Evolutionary conservation across 2,888 invertebrate genomes (phyloP).

Genomic region (Falcaria lacertinaria): DNA sequence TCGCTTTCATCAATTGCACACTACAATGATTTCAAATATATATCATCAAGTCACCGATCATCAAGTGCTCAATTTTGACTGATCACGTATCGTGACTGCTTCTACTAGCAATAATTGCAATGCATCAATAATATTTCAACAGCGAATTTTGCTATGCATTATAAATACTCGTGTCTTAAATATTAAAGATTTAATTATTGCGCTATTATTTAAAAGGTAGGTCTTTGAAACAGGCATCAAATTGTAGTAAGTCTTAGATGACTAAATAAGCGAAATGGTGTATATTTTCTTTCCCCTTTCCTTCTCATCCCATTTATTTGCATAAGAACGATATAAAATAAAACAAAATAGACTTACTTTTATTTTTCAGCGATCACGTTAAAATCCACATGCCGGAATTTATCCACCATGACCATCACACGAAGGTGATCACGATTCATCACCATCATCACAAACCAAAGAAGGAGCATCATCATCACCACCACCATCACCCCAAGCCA

Average conservation of each 20-base stretch:
- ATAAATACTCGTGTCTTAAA: too few species aligned
- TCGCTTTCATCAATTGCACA: neutral
- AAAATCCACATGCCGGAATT: conserved; percentile 80
- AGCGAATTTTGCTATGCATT: neutral
- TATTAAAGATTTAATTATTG: too few species aligned
- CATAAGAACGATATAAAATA: too few species aligned
- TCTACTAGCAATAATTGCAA: neutral
- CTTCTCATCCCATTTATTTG: too few species aligned
- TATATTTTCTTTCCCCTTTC: too few species aligned
- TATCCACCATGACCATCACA: conserved; percentile 80
- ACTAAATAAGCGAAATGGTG: too few species aligned
- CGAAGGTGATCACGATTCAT: conserved; percentile 80
- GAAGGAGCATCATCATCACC: conserved; percentile 67
- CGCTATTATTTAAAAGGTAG: too few species aligned
- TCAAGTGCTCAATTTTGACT: neutral
- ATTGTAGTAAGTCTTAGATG: too few species aligned
- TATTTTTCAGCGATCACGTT: conserved; percentile 75
- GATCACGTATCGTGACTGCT: neutral
- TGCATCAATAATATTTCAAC: neutral
- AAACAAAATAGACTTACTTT: too few species aligned
- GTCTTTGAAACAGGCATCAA: too few species aligned
- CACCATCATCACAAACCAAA: conserved; percentile 73
- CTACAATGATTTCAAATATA: too few species aligned
- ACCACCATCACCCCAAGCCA: conserved; percentile 44
- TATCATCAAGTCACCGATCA: too few species aligned